Percentiles rank a stretch among this genome's conserved stretches.
phyloP scores from a whole-genome alignment of 1,140 invertebrate species.

The Drosophila truncata region DNA sequence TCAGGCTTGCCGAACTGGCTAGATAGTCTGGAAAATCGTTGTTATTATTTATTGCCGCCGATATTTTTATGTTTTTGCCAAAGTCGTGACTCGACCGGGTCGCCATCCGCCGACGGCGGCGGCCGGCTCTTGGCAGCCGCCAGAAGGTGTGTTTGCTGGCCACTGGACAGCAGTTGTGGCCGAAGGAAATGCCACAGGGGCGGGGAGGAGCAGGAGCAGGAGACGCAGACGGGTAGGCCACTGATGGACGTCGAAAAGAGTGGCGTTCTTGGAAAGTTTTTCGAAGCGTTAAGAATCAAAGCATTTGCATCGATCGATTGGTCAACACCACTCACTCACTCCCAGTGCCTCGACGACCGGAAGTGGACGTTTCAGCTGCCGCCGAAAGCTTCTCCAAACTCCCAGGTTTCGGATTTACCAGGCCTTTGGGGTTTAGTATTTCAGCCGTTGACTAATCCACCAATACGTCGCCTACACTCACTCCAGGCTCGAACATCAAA shows the following conservation, averaged over 20 bases:
- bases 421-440: slow-evolving; percentile 23
- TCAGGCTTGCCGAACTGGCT: slow-evolving; percentile 40
- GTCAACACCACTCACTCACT: slow-evolving; percentile 25
- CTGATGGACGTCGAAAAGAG: slow-evolving; percentile 60
- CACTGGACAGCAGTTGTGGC: slow-evolving; percentile 53
- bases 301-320: slow-evolving; percentile 52
- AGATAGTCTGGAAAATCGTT: slow-evolving; percentile 83
- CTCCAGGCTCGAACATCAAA: slow-evolving; percentile 13
- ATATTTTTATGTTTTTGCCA: slow-evolving; percentile 83
- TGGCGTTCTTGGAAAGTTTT: slow-evolving; percentile 66
- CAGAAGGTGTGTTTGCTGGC: slow-evolving; percentile 72
- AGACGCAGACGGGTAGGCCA: slow-evolving; percentile 39
- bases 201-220: slow-evolving; percentile 6
- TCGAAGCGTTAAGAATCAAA: slow-evolving; percentile 60
- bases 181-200: slow-evolving; percentile 18
- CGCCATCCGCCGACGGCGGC: slow-evolving; percentile 27
- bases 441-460: slow-evolving; percentile 33
- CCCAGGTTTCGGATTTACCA: slow-evolving; percentile 21
- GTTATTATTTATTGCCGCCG: slow-evolving; percentile 83
- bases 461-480: slow-evolving; percentile 40
- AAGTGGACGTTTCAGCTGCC: slow-evolving; percentile 53
- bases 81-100: slow-evolving; percentile 79
- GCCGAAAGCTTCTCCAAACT: slow-evolving; percentile 12
- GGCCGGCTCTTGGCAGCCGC: slow-evolving; percentile 53
- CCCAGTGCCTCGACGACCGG: slow-evolving; percentile 40